These are phyloP conservation scores for Cosmia trapezina DNA, from an alignment of 2,888 invertebrate species.

Conservation along the genomic window DNA sequence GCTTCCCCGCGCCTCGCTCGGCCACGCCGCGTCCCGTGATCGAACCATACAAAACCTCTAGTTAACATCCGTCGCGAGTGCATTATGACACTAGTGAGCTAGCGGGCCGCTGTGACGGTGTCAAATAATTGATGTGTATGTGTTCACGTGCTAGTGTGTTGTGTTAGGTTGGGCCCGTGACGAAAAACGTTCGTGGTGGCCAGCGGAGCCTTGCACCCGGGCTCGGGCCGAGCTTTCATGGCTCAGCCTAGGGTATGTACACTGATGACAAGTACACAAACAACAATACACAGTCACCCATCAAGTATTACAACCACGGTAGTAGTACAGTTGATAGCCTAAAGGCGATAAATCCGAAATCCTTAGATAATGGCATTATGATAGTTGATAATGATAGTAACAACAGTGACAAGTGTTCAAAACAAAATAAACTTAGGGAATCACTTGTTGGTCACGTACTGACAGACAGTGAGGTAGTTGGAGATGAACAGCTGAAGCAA, in stretches of 20 bases:
- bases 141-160: conserved; percentile 89
- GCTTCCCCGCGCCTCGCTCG: conserved; percentile 90
- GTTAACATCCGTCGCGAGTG: conserved; percentile 86
- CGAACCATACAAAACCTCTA: conserved; percentile 79
- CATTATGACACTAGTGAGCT: conserved; percentile 90
- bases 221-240: conserved; percentile 95
- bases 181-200: conserved; percentile 89
- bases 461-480: conserved; percentile 24
- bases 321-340: conserved; percentile 69
- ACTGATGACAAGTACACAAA: conserved; percentile 60
- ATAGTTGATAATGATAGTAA: conserved; percentile 69
- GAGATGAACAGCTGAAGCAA: conserved; percentile 63
- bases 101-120: conserved; percentile 90
- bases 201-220: conserved; percentile 90
- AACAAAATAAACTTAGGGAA: conserved; percentile 60
- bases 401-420: conserved; percentile 65
- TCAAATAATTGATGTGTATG: conserved; percentile 86
- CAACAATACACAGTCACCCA: conserved; percentile 65
- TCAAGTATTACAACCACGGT: conserved; percentile 47
- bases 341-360: conserved; percentile 64
- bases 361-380: conserved; percentile 69
- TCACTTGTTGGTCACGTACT: conserved; percentile 23
- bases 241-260: conserved; percentile 97
- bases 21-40: conserved; percentile 86
- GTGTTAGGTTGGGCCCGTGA: conserved; percentile 89